Conservation (phyloP, 2,797 vertebrate species). For the Pantherophis vulpinus region DNA sequence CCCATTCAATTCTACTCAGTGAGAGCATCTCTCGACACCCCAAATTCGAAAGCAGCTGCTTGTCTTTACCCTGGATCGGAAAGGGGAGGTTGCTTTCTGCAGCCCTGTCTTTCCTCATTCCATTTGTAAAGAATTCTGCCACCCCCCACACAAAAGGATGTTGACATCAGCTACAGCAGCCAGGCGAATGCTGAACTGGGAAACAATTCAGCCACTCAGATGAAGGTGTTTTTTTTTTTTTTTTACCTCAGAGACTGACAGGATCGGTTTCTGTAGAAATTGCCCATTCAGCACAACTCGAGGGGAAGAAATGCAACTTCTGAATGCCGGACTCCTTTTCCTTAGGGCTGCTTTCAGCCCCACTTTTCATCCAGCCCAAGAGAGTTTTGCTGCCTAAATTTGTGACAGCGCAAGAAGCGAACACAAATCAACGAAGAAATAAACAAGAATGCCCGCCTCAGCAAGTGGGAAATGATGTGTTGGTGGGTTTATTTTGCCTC, state of each 20-base stretch:
- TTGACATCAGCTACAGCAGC: constrained; percentile 29
- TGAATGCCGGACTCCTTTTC: neutral
- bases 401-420: neutral
- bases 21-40: neutral
- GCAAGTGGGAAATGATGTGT: neutral
- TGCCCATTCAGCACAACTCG: constrained; percentile 26
- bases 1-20: neutral
- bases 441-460: neutral
- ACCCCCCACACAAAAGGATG: neutral
- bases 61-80: constrained; percentile 3
- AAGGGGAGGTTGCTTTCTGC: constrained; percentile 23
- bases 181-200: constrained; percentile 40
- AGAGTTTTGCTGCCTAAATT: neutral
- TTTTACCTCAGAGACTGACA: constrained; percentile 43
- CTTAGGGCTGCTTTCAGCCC: neutral
- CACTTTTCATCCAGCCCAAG: neutral
- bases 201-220: constrained; percentile 52
- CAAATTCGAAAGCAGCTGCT: constrained; percentile 11
- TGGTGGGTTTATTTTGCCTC: neutral
- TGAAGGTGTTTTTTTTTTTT: constrained; percentile 6
- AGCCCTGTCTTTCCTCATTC: constrained; percentile 33
- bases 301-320: neutral
- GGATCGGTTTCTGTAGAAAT: constrained; percentile 45
- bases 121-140: constrained; percentile 51
- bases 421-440: neutral